Evolutionary conservation across 2,888 invertebrate genomes (phyloP), one percentile per base, ranked within the genome.

Genomic region (Drosophila lutescens): DNA sequence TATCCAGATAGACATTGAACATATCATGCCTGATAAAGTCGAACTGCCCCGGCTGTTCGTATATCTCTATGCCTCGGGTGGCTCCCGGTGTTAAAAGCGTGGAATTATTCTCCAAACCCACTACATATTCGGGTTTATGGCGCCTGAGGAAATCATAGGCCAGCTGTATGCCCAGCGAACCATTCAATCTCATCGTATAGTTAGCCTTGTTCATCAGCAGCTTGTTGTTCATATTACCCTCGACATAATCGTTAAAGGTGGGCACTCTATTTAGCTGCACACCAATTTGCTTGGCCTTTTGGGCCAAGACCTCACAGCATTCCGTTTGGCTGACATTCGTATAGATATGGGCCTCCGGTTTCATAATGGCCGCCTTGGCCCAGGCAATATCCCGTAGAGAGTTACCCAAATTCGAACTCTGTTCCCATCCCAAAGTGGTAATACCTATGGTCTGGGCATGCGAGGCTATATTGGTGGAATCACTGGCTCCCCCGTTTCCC

Each of bases 361-460:
- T 85, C 77, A 85, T 88, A 10, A 85, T 85, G 4, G 81, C 80
- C 30, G 85, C 88, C 72, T 85, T 85, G 9, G 76, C 63, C 88
- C 88, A 86, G 40, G 85, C 85, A 13, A 85, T 85, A 20, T 85
- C 85, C 0, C 88, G 47, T 70, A 85, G 23, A 6, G 85, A 85
- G 26, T 76, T 84, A 26, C 74, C 61, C 30, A 80, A n/a, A 7
- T 50, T 65, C 26, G 74, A 76, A 40, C 65, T 69, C 49, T 88
- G 88, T 60, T 85, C 85, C 85, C 88, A 86, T 32, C 88, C 88
- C 40, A 85, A 4, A 0, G 72, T 57, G n/a, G 74, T 76, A 10
- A 85, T 86, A 30, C 85, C 85, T 0, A 85, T 85, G 23, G 86
- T 85, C 10, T 62, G 41, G 2, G 85, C 81, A 26, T 85, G 87